Evolutionary conservation across 2,797 vertebrate genomes (phyloP).

Genomic region (Graptemys geographica): DNA sequence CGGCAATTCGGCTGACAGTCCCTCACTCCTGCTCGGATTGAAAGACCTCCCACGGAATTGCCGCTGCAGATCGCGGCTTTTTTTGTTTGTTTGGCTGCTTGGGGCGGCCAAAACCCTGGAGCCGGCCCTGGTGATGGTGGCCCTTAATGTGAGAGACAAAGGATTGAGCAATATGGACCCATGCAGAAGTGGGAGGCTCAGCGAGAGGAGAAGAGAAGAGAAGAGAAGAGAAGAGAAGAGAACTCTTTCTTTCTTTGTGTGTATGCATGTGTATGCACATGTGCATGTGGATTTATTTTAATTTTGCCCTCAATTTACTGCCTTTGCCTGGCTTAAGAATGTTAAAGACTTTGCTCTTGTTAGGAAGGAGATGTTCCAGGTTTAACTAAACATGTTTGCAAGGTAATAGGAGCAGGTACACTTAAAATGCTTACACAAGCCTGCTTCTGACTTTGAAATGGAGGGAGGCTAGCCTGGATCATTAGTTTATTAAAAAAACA

Average conservation of each 20-base stretch:
- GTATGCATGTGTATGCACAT: background rate
- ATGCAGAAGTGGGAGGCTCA: background rate
- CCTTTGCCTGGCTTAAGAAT: slow-evolving; percentile 11
- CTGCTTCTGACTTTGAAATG: slow-evolving; percentile 53
- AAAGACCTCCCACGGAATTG: too few relatives aligned
- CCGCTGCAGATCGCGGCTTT: too few relatives aligned
- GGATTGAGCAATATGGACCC: slow-evolving; percentile 3
- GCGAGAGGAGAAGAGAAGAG: too few relatives aligned
- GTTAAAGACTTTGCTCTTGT: slow-evolving; percentile 46
- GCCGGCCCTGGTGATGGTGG: background rate
- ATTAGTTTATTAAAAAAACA: slow-evolving; percentile 59
- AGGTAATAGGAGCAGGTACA: slow-evolving; percentile 50
- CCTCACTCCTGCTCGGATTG: too few relatives aligned
- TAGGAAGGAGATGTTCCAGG: slow-evolving; percentile 54
- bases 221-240: too few relatives aligned
- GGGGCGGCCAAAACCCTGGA: too few relatives aligned
- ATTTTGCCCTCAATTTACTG: slow-evolving; percentile 52
- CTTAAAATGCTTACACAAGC: slow-evolving; percentile 57
- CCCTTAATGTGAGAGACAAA: slow-evolving; percentile 6
- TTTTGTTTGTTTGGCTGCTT: too few relatives aligned
- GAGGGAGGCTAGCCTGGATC: slow-evolving; percentile 54
- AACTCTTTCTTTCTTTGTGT: background rate
- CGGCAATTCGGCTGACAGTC: too few relatives aligned
- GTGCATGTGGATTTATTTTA: slow-evolving; percentile 15
- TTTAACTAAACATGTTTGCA: slow-evolving; percentile 52